Percentiles rank a stretch among this genome's conserved stretches.
phyloP scores from a whole-genome alignment of 2,797 vertebrate genomes.

The Silurus lanzhouensis region DNA sequence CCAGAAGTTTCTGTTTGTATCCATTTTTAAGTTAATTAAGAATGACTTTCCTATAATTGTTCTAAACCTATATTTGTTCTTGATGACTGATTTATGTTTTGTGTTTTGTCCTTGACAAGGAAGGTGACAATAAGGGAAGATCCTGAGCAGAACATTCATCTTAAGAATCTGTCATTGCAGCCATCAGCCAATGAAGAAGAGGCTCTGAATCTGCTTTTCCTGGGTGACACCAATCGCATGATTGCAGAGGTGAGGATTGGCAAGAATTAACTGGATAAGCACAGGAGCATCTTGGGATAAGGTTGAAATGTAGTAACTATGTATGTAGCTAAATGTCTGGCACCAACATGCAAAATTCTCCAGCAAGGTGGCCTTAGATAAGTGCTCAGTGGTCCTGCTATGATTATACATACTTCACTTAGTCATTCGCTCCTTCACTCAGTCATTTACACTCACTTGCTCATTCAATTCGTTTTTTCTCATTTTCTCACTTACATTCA shows the following conservation, averaged over 20 bases:
- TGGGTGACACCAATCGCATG: slow-evolving; percentile 97
- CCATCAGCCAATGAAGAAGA: slow-evolving; percentile 89
- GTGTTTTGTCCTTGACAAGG: slow-evolving; percentile 64
- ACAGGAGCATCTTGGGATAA: neutral
- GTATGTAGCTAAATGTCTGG: neutral
- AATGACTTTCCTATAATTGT: neutral
- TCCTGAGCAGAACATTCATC: slow-evolving; percentile 91
- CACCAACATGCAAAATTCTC: neutral
- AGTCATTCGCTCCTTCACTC: neutral
- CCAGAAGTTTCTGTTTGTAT: neutral
- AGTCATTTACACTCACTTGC: neutral
- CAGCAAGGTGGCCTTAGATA: neutral
- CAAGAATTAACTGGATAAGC: neutral
- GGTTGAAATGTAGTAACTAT: neutral
- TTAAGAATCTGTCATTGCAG: slow-evolving; percentile 92
- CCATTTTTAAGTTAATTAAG: neutral
- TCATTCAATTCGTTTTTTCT: neutral
- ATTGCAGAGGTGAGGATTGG: slow-evolving; percentile 87
- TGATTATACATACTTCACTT: neutral
- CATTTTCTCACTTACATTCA: neutral
- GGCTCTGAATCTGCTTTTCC: slow-evolving; percentile 92
- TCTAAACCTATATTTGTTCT: neutral
- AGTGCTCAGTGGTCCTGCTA: neutral
- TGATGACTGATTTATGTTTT: neutral
- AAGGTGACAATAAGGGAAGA: slow-evolving; percentile 93